These are phyloP conservation scores for Psophia crepitans DNA, from an alignment of 2,113 vertebrate species.

Conservation along the genomic window DNA sequence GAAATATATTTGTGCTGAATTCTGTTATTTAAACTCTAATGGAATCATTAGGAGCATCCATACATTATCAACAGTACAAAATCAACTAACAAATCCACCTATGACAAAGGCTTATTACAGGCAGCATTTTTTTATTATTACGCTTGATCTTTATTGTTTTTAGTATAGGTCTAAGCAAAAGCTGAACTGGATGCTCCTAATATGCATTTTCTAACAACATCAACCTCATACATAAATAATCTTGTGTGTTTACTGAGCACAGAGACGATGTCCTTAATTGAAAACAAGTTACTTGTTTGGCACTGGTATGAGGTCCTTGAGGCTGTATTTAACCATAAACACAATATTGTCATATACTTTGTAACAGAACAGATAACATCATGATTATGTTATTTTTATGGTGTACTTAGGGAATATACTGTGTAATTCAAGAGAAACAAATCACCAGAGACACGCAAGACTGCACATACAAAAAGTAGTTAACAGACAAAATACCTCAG, in stretches of 20 bases:
- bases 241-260: slow-evolving; percentile 34
- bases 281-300: slow-evolving; percentile 60
- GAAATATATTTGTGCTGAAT: slow-evolving; percentile 75
- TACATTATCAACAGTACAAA: slow-evolving; percentile 63
- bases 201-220: slow-evolving; percentile 14
- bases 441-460: neutral
- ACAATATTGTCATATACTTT: slow-evolving; percentile 39
- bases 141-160: slow-evolving; percentile 30
- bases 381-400: slow-evolving; percentile 32
- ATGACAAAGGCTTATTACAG: slow-evolving; percentile 26
- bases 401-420: neutral
- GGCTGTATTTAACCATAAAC: slow-evolving; percentile 62
- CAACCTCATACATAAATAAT: slow-evolving; percentile 69
- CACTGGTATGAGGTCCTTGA: slow-evolving; percentile 40
- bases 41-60: slow-evolving; percentile 69
- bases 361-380: slow-evolving; percentile 38
- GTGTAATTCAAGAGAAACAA: slow-evolving; percentile 14
- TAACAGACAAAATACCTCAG: neutral
- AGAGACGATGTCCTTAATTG: slow-evolving; percentile 55
- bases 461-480: neutral
- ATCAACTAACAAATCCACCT: slow-evolving; percentile 60
- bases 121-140: slow-evolving; percentile 13
- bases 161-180: slow-evolving; percentile 12
- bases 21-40: slow-evolving; percentile 79
- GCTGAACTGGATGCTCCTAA: slow-evolving; percentile 36